Evolutionary conservation across 2,797 vertebrate species (phyloP), one percentile per base, ranked within the genome.

Genomic region (Enteromius fasciolatus): DNA sequence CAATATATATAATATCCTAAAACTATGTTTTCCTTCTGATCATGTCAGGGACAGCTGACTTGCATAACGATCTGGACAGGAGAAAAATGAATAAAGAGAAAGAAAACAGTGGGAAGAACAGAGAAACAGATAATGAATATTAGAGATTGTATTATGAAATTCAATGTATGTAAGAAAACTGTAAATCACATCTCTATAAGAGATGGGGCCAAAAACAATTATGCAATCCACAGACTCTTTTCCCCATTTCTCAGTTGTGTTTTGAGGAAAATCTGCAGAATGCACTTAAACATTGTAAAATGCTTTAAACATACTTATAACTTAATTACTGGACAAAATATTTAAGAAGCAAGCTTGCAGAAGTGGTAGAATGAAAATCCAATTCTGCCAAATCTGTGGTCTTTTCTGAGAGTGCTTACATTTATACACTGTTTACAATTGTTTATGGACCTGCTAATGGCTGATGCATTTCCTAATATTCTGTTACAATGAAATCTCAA

Each of bases 41-140:
- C 92, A 94, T 90, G 93, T 92, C 93, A 93, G 92, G 91, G 91
- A 92, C 87, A 92, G 92, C 88, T 91, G 89, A 90, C 91, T 93
- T 83, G 91, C 92, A 86, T 93, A 91, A 91, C 91, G 93, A 92
- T 94, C 93, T 94, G 92, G 92, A 87, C 91, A 92, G 86, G 86
- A 87, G 36, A 75, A 75, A 76, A 67, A 77, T 76, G 33, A 78
- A 75, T 20, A 61, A 36, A 80, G 46, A 41, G 28, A 39, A 52
- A 79, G 25, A 83, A 83, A 76, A 67, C 17, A n/a, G 63, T 54
- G 20, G 48, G 50, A 67, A 84, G 89, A 86, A 86, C 70, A 77
- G 52, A 68, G 31, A 46, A 48, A 69, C 33, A 86, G 39, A 78
- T 78, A 12, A 78, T 39, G 36, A 57, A 75, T 82, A 75, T 81